Conservation (phyloP, 1,140 invertebrate genomes). For the Pseudomyrmex cubaensis region DNA sequence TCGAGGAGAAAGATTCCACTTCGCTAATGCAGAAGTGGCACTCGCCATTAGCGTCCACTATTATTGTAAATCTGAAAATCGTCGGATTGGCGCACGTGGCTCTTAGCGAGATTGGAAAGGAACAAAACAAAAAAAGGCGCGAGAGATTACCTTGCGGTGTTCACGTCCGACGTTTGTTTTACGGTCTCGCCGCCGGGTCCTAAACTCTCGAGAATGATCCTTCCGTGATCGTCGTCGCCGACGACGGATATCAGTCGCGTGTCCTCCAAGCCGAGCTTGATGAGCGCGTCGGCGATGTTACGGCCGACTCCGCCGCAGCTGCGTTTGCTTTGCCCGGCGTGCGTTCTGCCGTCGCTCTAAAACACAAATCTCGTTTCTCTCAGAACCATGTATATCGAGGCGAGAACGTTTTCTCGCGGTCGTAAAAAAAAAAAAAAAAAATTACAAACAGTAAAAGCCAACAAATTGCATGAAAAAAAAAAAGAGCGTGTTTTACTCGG, state of each 20-base stretch:
- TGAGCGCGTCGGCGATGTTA: conserved; percentile 95
- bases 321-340: conserved; percentile 87
- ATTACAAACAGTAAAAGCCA: background rate
- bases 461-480: background rate
- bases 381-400: too few relatives aligned
- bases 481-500: background rate
- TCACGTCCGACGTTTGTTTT: conserved; percentile 76
- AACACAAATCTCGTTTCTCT: conserved; percentile 56
- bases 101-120: too few relatives aligned
- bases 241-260: conserved; percentile 92
- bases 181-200: conserved; percentile 78
- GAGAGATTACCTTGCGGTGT: conserved; percentile 80
- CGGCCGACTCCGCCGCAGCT: conserved; percentile 94
- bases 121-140: too few relatives aligned
- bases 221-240: conserved; percentile 88
- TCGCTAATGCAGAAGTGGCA: conserved; percentile 93
- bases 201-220: conserved; percentile 85
- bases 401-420: background rate
- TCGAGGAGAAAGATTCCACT: conserved; percentile 91
- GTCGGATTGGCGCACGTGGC: too few relatives aligned
- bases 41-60: conserved; percentile 91
- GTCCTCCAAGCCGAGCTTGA: conserved; percentile 87
- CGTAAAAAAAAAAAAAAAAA: background rate
- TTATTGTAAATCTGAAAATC: conserved; percentile 88
- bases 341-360: conserved; percentile 92